Conservation (phyloP, 2,113 vertebrate genomes). For the Ptyas mucosa region DNA sequence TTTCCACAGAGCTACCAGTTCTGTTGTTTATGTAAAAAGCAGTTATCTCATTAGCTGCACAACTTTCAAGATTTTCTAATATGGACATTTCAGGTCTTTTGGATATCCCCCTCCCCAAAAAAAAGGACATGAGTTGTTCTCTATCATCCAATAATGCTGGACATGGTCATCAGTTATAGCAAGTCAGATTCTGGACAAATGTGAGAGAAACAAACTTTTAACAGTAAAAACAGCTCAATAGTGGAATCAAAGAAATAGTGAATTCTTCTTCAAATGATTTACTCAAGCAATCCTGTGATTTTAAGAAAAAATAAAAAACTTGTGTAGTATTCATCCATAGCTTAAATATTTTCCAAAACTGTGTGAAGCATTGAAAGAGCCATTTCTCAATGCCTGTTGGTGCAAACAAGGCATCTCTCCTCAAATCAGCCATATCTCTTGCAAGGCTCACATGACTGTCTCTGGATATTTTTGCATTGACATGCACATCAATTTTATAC, state of each 20-base stretch:
- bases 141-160: neutral
- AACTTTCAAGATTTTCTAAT: neutral
- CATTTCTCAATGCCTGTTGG: neutral
- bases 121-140: neutral
- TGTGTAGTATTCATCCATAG: neutral
- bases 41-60: neutral
- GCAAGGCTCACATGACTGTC: neutral
- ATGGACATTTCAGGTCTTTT: neutral
- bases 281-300: neutral
- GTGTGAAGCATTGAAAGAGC: neutral
- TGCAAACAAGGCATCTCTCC: neutral
- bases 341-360: neutral
- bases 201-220: neutral
- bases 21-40: neutral
- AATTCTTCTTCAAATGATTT: neutral
- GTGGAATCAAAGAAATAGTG: neutral
- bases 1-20: neutral
- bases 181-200: neutral
- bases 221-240: neutral
- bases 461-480: neutral
- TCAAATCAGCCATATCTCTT: neutral
- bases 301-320: neutral
- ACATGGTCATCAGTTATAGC: neutral
- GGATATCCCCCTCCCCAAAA: too few relatives aligned
- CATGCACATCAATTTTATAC: neutral